Conservation (phyloP, 2,888 invertebrate species). For the Pycnomerus fuliginosus region DNA sequence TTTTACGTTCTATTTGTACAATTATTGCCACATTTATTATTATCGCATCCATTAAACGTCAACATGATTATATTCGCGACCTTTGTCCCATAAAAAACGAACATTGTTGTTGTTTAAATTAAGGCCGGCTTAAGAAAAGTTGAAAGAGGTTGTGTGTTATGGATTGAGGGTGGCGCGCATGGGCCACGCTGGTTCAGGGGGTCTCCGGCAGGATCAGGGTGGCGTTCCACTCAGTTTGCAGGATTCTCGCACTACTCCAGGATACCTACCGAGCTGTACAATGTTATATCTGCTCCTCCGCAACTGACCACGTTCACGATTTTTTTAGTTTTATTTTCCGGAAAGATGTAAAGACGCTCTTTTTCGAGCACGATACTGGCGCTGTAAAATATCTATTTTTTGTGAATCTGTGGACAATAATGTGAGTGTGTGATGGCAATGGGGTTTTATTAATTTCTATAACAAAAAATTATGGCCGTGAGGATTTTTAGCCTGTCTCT, state of each 20-base stretch:
- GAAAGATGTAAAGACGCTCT: constrained; percentile 19
- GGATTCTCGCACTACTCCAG: constrained; percentile 29
- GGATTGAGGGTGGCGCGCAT: constrained; percentile 37
- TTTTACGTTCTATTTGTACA: constrained; percentile 12
- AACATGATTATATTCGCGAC: constrained; percentile 8
- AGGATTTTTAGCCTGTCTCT: constrained; percentile 32
- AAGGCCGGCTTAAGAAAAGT: background rate
- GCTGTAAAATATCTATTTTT: too few relatives aligned
- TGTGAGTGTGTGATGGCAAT: constrained; percentile 34
- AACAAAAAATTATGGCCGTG: constrained; percentile 24
- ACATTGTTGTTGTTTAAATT: background rate
- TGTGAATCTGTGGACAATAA: constrained; percentile 25
- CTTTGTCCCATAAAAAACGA: background rate
- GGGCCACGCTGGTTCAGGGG: constrained; percentile 35
- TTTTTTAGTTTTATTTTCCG: background rate
- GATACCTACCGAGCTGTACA: constrained; percentile 26
- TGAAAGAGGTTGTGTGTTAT: constrained; percentile 25
- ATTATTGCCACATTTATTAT: constrained; percentile 10
- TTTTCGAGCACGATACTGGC: constrained; percentile 5
- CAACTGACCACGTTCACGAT: constrained; percentile 17
- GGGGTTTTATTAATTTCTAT: constrained; percentile 15
- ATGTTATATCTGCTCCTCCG: constrained; percentile 29
- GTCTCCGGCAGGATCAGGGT: constrained; percentile 37
- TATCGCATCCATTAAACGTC: constrained; percentile 10
- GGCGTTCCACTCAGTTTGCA: constrained; percentile 41